Evolutionary conservation across 2,113 vertebrate genomes (phyloP), one percentile per base, ranked within the genome.

Genomic region (Nanorana parkeri): DNA sequence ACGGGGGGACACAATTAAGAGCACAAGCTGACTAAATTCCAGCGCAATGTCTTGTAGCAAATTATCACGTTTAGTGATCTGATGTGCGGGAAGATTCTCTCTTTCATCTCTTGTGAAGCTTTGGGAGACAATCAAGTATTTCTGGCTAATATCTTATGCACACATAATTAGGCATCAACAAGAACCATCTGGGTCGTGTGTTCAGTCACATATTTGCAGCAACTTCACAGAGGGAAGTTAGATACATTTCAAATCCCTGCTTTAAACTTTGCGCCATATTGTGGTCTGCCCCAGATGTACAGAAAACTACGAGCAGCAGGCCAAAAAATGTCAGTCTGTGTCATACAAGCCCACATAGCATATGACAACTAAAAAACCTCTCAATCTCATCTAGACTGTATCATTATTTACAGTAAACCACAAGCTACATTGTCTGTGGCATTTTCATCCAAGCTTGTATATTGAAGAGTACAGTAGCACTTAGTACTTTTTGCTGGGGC

Each of bases 111-210:
- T 86, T 64, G 65, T 1, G 68, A 78, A 84, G 64, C 20, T 56
- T 55, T 87, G 86, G 69, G 85, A 23, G 78, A 82, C 55, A 85
- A 63, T 74, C 87, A 69, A 86, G 85, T 85, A 65, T 76, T 90
- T 84, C 81, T 86, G 92, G 89, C 90, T 80, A 23, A 68, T 88
- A 84, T 68, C 65, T 8, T 64, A 88, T 73, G 89, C 88, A 73
- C 0, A 72, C 74, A 84, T 84, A 32, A 85, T 87, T 76, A 85
- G 88, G 63, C 86, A 84, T 87, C 84, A 86, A 15, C 78, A 82
- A 63, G 7, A 56, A 78, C 90, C 91, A 89, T 86, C 90, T 89
- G 91, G 88, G 89, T 84, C 88, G 28, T 26, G 80, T 66, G 36
- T 73, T 81, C 60, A 81, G 79, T 74, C 79, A 81, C 74, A 73